phyloP scores from a whole-genome alignment of 2,888 invertebrate genomes.

The Macrosoma leucophasiata region DNA sequence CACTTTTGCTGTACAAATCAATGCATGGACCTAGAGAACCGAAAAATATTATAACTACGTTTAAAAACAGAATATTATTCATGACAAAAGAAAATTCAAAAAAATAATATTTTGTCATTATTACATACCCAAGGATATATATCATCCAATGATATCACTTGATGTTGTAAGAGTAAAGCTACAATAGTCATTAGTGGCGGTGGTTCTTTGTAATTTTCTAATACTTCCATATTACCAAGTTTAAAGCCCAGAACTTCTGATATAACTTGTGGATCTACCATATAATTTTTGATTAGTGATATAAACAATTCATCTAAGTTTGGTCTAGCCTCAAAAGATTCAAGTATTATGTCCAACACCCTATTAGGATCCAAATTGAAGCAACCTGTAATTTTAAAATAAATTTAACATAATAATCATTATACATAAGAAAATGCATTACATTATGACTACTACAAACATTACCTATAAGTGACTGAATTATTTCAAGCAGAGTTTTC shows the following conservation, averaged over 20 bases:
- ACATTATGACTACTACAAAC: too few species aligned
- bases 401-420: background rate
- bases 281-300: constrained; percentile 87
- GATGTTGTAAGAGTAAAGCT: constrained; percentile 91
- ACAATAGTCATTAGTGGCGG: constrained; percentile 91
- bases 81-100: constrained; percentile 62
- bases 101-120: constrained; percentile 5
- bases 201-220: constrained; percentile 79
- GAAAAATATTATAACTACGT: too few species aligned
- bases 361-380: constrained; percentile 99
- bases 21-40: too few species aligned
- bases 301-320: constrained; percentile 88
- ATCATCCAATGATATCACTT: constrained; percentile 88
- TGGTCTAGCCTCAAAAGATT: constrained; percentile 94
- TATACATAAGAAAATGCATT: constrained; percentile 7
- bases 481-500: constrained; percentile 86
- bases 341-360: constrained; percentile 96
- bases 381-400: constrained; percentile 82
- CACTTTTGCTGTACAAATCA: too few species aligned
- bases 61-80: background rate
- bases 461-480: constrained; percentile 94
- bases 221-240: constrained; percentile 80
- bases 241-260: constrained; percentile 98
- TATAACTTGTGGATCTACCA: constrained; percentile 87
- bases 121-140: constrained; percentile 91